Conservation (phyloP, 2,797 vertebrate genomes). For the Spondyliosoma cantharus region DNA sequence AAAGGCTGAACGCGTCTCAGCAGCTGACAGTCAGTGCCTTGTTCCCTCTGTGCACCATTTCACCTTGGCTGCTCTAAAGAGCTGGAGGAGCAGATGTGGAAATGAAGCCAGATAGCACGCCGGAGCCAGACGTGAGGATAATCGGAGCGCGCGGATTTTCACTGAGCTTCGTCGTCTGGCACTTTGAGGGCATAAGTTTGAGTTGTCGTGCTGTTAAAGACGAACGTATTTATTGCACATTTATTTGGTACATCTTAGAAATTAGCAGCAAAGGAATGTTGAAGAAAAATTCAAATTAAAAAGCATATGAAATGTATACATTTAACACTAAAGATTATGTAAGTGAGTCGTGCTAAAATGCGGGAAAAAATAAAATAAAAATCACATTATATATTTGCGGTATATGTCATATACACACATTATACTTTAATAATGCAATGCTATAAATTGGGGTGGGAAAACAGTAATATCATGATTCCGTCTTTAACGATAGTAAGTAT, state of each 20-base stretch:
- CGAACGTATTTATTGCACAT: no score
- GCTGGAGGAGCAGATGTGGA: slow-evolving; percentile 45
- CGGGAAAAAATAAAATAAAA: no score
- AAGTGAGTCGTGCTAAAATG: background rate
- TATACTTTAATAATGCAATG: background rate
- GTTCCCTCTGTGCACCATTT: slow-evolving; percentile 59
- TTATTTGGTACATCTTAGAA: no score
- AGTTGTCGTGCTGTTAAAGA: slow-evolving; percentile 15
- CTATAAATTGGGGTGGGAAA: no score
- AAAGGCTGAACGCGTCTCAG: slow-evolving; percentile 52
- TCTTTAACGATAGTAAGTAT: no score
- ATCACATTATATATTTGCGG: background rate
- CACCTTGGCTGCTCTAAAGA: slow-evolving; percentile 64
- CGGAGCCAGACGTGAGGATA: slow-evolving; percentile 44
- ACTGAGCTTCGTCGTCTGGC: slow-evolving; percentile 14
- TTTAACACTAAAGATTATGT: background rate
- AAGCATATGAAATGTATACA: no score
- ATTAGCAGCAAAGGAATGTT: no score
- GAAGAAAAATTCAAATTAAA: background rate
- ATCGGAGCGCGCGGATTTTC: slow-evolving; percentile 28
- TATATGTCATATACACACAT: background rate
- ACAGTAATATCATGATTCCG: no score
- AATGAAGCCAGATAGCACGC: slow-evolving; percentile 46
- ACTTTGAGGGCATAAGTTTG: slow-evolving; percentile 29
- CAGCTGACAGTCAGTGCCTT: slow-evolving; percentile 60